Conservation (phyloP, 2,113 vertebrate species). For the Calyptommatus sinebrachiatus region DNA sequence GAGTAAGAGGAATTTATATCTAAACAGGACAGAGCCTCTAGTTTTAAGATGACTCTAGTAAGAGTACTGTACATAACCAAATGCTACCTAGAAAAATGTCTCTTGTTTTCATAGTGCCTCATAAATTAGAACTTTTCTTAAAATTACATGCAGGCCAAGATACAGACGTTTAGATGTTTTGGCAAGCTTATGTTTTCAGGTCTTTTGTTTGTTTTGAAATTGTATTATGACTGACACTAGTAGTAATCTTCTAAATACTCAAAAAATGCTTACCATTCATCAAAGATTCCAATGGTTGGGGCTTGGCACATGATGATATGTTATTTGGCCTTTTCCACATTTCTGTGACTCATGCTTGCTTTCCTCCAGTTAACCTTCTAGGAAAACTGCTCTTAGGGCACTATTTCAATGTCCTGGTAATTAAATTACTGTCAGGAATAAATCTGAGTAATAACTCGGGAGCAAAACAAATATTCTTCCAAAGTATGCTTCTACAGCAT, state of each 20-base stretch:
- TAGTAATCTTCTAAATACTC: background rate
- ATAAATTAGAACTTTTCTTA: background rate
- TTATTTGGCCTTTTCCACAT: background rate
- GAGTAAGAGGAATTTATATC: background rate
- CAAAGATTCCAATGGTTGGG: background rate
- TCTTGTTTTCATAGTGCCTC: constrained; percentile 5
- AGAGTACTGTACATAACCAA: background rate
- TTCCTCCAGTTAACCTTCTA: background rate
- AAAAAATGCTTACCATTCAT: background rate
- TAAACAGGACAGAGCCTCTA: constrained; percentile 19
- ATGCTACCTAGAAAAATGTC: constrained; percentile 36
- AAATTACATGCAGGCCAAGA: background rate
- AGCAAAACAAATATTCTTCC: background rate
- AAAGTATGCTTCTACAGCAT: background rate
- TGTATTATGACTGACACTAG: background rate
- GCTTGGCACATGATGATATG: background rate
- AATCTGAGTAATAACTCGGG: background rate
- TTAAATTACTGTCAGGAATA: background rate
- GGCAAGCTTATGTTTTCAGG: background rate
- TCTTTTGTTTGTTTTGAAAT: background rate
- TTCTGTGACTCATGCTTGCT: background rate
- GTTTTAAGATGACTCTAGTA: background rate
- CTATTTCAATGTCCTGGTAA: background rate
- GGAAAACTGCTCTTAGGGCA: background rate
- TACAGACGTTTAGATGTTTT: background rate